Conservation (phyloP, 2,888 invertebrate genomes). For the Lasioglossum pauxillum region DNA sequence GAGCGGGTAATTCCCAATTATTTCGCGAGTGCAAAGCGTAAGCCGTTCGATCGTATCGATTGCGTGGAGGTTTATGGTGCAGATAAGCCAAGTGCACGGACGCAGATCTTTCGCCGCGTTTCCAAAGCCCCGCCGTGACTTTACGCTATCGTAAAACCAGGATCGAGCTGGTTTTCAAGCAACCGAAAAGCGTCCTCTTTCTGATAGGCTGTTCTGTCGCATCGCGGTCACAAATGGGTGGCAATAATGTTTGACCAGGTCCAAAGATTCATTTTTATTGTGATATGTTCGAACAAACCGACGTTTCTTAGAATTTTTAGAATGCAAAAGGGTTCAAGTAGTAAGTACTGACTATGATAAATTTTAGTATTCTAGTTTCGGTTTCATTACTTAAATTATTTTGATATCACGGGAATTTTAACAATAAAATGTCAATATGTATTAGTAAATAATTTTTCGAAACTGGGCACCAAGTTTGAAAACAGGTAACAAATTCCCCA, state of each 20-base stretch:
- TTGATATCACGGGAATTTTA: not conserved
- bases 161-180: not conserved
- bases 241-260: no score
- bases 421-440: not conserved
- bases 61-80: slow-evolving; percentile 55
- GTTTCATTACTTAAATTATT: no score
- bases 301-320: not conserved
- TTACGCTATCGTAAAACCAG: slow-evolving; percentile 68
- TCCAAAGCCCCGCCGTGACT: slow-evolving; percentile 59
- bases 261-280: not conserved
- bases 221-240: not conserved
- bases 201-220: not conserved
- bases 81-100: slow-evolving; percentile 63
- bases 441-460: not conserved
- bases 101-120: slow-evolving; percentile 61
- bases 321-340: not conserved
- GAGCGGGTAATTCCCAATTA: slow-evolving; percentile 64
- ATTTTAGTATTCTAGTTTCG: no score
- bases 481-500: not conserved
- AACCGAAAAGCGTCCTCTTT: not conserved
- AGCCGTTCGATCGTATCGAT: slow-evolving; percentile 49
- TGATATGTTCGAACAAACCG: not conserved
- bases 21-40: slow-evolving; percentile 59
- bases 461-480: not conserved
- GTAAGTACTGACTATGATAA: no score